Evolutionary conservation across 1,140 invertebrate species (phyloP).

Genomic region (Dendrolimus punctatus): DNA sequence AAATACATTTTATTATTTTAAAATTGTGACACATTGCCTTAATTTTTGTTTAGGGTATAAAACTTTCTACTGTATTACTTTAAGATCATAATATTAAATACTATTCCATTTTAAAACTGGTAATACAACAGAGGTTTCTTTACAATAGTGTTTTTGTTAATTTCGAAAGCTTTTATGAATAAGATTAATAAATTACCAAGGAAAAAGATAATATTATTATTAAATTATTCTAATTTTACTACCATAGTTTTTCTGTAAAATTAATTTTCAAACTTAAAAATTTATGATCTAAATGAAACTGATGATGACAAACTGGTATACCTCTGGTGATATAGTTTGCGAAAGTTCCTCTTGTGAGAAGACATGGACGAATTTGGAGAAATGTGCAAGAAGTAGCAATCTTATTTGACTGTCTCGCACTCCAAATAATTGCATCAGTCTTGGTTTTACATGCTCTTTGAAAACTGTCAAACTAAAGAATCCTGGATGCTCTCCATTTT

Average conservation of each 20-base stretch:
- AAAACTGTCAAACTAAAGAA: conserved; percentile 79
- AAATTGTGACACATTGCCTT: too few species aligned
- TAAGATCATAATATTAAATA: too few species aligned
- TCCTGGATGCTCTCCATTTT: conserved; percentile 64
- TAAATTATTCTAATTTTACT: conserved; percentile 1
- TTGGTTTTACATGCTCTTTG: conserved; percentile 79
- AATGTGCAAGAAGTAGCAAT: conserved; percentile 78
- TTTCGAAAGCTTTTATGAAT: too few species aligned
- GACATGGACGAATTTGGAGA: conserved; percentile 78
- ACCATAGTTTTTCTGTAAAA: background rate
- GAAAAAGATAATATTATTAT: background rate
- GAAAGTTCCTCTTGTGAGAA: conserved; percentile 81
- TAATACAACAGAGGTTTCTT: too few species aligned
- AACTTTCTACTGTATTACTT: too few species aligned
- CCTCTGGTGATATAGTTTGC: conserved; percentile 80
- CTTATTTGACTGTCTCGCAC: conserved; percentile 81
- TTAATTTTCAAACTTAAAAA: too few species aligned
- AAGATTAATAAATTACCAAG: too few species aligned
- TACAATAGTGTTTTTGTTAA: too few species aligned
- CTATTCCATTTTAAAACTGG: too few species aligned
- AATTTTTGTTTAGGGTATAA: too few species aligned
- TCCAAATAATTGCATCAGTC: conserved; percentile 82
- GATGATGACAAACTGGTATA: conserved; percentile 23
- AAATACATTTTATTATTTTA: too few species aligned
- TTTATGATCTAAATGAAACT: too few species aligned